These are phyloP conservation scores for Passer domesticus DNA, from an alignment of 2,113 vertebrate species.

Conservation along the genomic window DNA sequence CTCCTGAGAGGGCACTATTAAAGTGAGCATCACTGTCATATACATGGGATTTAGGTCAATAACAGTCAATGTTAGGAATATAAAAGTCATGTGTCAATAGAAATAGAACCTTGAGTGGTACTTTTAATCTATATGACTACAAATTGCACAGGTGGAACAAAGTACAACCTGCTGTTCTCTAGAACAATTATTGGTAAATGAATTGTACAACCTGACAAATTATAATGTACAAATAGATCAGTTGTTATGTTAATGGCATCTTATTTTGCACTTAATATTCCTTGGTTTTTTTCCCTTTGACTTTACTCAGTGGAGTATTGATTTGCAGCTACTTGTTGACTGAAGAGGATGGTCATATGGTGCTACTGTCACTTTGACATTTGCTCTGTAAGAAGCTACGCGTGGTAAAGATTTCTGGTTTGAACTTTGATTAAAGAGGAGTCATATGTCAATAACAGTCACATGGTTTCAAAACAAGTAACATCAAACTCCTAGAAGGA, in stretches of 20 bases:
- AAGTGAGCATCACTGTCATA: neutral
- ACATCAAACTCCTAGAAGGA: constrained; percentile 25
- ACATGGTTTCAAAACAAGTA: constrained; percentile 16
- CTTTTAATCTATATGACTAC: neutral
- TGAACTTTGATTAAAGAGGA: constrained; percentile 11
- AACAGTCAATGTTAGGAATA: neutral
- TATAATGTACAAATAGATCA: neutral
- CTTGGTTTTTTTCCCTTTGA: neutral
- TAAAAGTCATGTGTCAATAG: neutral
- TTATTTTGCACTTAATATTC: neutral
- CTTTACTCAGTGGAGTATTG: neutral
- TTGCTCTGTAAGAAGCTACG: neutral
- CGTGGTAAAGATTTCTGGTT: neutral
- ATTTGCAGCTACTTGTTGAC: neutral
- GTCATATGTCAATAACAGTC: neutral
- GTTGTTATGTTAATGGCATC: neutral
- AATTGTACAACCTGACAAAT: neutral
- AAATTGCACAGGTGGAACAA: neutral
- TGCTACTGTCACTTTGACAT: neutral
- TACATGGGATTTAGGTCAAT: neutral
- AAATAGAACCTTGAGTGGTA: neutral
- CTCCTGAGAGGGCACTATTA: neutral
- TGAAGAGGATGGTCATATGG: neutral
- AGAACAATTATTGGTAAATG: neutral
- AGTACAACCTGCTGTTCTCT: neutral